Evolutionary conservation across 2,797 vertebrate genomes (phyloP).

Genomic region (Oryzias dopingdopingensis): DNA sequence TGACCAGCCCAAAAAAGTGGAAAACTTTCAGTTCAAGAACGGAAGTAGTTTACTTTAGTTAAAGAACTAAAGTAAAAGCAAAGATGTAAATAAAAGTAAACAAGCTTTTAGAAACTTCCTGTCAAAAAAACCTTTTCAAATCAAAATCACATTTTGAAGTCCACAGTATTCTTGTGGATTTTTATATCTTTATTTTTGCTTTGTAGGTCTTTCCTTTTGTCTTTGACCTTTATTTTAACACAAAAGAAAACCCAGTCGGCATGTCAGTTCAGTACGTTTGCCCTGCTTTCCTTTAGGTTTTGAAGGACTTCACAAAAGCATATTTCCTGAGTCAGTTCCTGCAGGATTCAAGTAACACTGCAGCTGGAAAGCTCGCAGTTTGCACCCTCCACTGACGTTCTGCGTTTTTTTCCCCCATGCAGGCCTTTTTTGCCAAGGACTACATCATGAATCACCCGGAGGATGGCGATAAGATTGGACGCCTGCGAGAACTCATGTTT

Average conservation of each 20-base stretch:
- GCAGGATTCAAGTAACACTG: conserved; percentile 45
- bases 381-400: conserved; percentile 54
- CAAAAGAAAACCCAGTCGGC: not conserved
- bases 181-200: no score
- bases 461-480: conserved; percentile 95
- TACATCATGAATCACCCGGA: conserved; percentile 95
- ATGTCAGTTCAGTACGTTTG: not conserved
- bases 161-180: no score
- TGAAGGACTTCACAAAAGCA: conserved; percentile 18
- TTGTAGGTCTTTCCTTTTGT: conserved; percentile 7
- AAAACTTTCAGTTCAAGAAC: no score
- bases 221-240: conserved; percentile 27
- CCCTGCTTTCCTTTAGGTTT: conserved; percentile 24
- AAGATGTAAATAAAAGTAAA: no score
- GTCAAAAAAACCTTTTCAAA: no score
- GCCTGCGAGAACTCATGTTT: conserved; percentile 95
- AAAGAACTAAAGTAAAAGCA: no score
- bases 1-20: no score
- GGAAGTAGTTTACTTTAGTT: no score
- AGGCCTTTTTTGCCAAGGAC: conserved; percentile 99
- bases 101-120: no score
- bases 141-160: no score
- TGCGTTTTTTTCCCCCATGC: conserved; percentile 46
- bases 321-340: conserved; percentile 50
- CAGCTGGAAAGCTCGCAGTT: conserved; percentile 17